These are phyloP conservation scores for Lathronympha strigana DNA, from an alignment of 2,888 invertebrate species.

Conservation along the genomic window DNA sequence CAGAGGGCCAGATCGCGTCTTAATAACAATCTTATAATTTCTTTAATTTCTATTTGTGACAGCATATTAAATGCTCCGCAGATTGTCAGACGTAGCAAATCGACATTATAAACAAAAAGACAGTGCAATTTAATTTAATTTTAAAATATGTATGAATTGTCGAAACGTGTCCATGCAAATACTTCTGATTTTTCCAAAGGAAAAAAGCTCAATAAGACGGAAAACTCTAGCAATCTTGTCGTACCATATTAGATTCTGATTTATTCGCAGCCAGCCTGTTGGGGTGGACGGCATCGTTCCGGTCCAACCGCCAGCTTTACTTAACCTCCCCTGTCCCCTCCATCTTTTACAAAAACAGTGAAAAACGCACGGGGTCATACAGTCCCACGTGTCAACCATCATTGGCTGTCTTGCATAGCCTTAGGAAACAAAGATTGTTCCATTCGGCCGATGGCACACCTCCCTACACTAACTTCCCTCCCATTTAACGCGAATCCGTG, in stretches of 20 bases:
- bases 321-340: conserved; percentile 57
- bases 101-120: background rate
- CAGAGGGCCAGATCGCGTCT: too few relatives aligned
- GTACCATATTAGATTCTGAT: conserved; percentile 79
- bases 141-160: conserved; percentile 4
- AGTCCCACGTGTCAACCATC: conserved; percentile 59
- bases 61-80: too few relatives aligned
- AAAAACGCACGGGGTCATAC: conserved; percentile 51
- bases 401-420: conserved; percentile 70
- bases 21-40: too few relatives aligned
- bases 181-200: conserved; percentile 45
- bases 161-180: conserved; percentile 25
- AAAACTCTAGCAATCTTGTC: conserved; percentile 77
- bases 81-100: background rate
- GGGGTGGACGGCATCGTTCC: conserved; percentile 73
- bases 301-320: conserved; percentile 59
- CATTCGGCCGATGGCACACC: conserved; percentile 78
- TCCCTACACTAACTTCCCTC: conserved; percentile 81
- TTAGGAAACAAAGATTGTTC: conserved; percentile 81
- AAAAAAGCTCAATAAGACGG: conserved; percentile 73
- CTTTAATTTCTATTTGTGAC: too few relatives aligned
- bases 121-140: background rate
- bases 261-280: conserved; percentile 69
- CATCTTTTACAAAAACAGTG: conserved; percentile 41
- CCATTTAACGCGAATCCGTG: conserved; percentile 82